Percentiles rank a stretch among this genome's conserved stretches.
These are phyloP conservation scores for Philhelius pedissequus DNA, from an alignment of 2,888 invertebrate species.

Conservation along the genomic window DNA sequence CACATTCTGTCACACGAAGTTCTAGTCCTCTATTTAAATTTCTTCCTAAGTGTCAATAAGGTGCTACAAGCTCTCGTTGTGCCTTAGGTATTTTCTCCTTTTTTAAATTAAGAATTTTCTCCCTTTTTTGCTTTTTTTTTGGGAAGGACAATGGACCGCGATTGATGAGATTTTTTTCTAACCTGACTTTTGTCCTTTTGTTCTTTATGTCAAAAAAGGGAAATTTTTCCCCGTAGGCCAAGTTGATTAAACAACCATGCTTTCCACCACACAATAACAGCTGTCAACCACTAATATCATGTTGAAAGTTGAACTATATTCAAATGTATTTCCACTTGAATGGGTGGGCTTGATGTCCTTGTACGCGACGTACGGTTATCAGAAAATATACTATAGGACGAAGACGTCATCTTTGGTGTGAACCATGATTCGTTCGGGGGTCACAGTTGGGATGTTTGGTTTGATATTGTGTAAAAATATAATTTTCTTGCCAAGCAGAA, in stretches of 20 bases:
- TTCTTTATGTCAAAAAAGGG: conserved; percentile 20
- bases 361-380: neutral
- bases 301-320: conserved; percentile 68
- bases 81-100: conserved; percentile 12
- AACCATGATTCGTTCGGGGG: conserved; percentile 61
- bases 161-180: conserved; percentile 52
- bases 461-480: conserved; percentile 54
- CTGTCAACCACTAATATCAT: conserved; percentile 68
- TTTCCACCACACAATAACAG: conserved; percentile 50
- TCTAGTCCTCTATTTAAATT: conserved; percentile 7
- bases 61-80: conserved; percentile 18
- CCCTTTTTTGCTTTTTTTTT: neutral
- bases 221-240: conserved; percentile 73
- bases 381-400: neutral
- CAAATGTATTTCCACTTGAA: conserved; percentile 65
- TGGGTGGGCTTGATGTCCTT: conserved; percentile 40
- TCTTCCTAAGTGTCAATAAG: conserved; percentile 11
- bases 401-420: conserved; percentile 32
- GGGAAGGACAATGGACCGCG: conserved; percentile 23
- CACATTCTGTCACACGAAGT: conserved; percentile 22
- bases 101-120: neutral
- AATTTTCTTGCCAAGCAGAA: conserved; percentile 14
- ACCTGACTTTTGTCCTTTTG: conserved; percentile 51
- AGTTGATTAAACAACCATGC: conserved; percentile 76
- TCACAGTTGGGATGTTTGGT: conserved; percentile 63